Percentiles rank a stretch among this genome's conserved stretches.
phyloP scores from a whole-genome alignment of 1,140 invertebrate genomes.

The Trypoxylus dichotomus region DNA sequence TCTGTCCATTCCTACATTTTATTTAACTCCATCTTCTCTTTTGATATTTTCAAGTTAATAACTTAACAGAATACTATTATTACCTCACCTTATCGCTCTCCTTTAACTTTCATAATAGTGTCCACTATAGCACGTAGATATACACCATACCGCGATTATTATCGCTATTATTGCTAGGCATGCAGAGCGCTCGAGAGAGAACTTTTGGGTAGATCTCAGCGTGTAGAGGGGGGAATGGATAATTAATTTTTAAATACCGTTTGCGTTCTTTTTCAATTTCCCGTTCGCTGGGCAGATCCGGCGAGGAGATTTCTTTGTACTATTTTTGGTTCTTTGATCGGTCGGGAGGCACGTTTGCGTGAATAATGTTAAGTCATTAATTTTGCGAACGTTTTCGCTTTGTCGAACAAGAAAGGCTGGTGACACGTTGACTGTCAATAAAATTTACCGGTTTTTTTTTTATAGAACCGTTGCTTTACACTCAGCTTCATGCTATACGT shows the following conservation, averaged over 20 bases:
- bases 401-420: not conserved
- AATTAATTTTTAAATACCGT: not conserved
- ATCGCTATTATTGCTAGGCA: not conserved
- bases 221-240: not conserved
- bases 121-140: not conserved
- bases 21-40: too few relatives aligned
- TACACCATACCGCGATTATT: not conserved
- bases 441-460: not conserved
- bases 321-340: not conserved
- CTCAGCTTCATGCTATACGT: not conserved
- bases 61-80: too few relatives aligned
- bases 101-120: not conserved
- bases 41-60: too few relatives aligned
- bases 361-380: not conserved
- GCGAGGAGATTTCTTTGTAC: not conserved
- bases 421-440: not conserved
- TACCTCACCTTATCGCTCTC: not conserved
- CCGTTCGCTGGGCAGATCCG: not conserved
- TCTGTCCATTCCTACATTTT: too few relatives aligned
- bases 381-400: not conserved
- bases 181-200: not conserved
- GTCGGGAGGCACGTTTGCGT: not conserved
- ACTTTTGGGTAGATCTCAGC: not conserved
- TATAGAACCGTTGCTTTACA: not conserved
- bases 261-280: not conserved